Percentiles rank a stretch among this genome's conserved stretches.
phyloP scores from a whole-genome alignment of 2,888 invertebrate genomes.

The Isoperla grammatica region DNA sequence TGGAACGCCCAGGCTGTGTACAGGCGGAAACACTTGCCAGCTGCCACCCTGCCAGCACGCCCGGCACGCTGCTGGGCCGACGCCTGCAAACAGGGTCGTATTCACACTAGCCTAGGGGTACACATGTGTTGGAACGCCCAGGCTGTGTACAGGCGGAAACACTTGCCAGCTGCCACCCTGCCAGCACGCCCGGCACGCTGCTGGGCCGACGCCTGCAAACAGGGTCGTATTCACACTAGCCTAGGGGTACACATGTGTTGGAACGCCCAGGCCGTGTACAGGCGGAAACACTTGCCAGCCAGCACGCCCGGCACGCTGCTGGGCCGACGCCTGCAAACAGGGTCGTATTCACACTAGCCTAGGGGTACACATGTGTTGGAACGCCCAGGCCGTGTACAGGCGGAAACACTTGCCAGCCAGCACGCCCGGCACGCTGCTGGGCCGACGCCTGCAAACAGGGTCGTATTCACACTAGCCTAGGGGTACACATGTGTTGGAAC shows the following conservation, averaged over 20 bases:
- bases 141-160: constrained; percentile 95
- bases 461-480: too few relatives aligned
- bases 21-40: constrained; percentile 96
- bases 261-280: constrained; percentile 98
- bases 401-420: constrained; percentile 99
- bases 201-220: constrained; percentile 86
- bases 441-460: constrained; percentile 89
- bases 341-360: too few relatives aligned
- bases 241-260: too few relatives aligned
- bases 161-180: constrained; percentile 94
- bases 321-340: constrained; percentile 88
- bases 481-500: constrained; percentile 91
- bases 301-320: constrained; percentile 94
- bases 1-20: constrained; percentile 99
- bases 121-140: constrained; percentile 98
- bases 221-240: too few relatives aligned
- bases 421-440: constrained; percentile 94
- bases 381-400: constrained; percentile 97
- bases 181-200: constrained; percentile 96
- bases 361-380: too few relatives aligned
- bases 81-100: too few relatives aligned
- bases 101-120: too few relatives aligned
- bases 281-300: constrained; percentile 97
- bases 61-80: constrained; percentile 98
- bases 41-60: constrained; percentile 90